Conservation (phyloP, 1,140 invertebrate species). For the Coboldia fuscipes region DNA sequence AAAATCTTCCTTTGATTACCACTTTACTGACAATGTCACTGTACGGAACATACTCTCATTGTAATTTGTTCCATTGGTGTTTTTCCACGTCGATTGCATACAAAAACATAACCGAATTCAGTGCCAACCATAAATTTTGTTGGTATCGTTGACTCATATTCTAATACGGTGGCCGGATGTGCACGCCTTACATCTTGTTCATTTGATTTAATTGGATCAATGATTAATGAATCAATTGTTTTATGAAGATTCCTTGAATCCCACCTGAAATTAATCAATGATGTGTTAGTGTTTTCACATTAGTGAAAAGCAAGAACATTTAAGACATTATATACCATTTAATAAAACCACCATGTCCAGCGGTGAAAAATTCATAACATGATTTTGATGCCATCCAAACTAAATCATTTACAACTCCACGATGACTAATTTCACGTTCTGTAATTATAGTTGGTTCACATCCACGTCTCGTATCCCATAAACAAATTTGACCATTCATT, state of each 20-base stretch:
- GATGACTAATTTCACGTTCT: conserved; percentile 38
- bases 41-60: too few relatives aligned
- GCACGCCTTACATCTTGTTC: conserved; percentile 37
- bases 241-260: conserved; percentile 54
- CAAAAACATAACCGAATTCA: conserved; percentile 49
- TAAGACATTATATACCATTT: too few relatives aligned
- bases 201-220: conserved; percentile 41
- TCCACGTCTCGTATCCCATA: conserved; percentile 50
- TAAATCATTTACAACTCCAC: conserved; percentile 43
- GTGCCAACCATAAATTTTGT: conserved; percentile 47
- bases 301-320: conserved; percentile 67
- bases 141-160: conserved; percentile 69
- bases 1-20: too few relatives aligned
- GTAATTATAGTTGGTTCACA: conserved; percentile 27
- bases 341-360: too few relatives aligned
- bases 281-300: conserved; percentile 68
- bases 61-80: conserved; percentile 47
- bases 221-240: conserved; percentile 46
- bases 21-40: too few relatives aligned
- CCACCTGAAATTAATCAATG: too few relatives aligned
- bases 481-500: conserved; percentile 53
- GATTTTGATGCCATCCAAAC: conserved; percentile 57
- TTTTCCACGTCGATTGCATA: conserved; percentile 56
- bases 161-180: conserved; percentile 50
- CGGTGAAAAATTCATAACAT: too few relatives aligned